Conservation (phyloP, 30 jellyfish, hydroid and myxozoan species). For the Pseudorhiza aurosa region DNA sequence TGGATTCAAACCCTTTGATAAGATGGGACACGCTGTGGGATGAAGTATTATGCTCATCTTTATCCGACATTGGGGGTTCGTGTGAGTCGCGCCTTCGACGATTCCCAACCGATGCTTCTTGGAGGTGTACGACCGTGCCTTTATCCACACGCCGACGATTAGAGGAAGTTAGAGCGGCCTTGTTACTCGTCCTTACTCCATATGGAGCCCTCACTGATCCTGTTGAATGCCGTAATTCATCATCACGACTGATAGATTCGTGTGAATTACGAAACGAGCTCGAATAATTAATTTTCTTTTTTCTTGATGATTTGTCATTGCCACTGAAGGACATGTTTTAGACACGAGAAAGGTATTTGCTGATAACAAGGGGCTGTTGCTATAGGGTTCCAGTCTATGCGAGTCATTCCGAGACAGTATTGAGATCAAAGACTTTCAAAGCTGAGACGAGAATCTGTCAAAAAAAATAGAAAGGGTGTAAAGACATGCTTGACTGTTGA, state of each 20-base stretch:
- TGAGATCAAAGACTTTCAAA: no score
- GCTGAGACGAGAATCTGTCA: no score
- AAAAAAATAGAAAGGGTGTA: no score
- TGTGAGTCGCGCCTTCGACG: constrained; percentile 47
- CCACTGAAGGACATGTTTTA: constrained; percentile 21
- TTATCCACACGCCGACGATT: background rate
- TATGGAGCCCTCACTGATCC: constrained; percentile 80
- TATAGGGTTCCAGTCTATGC: background rate
- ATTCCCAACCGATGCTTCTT: constrained; percentile 49
- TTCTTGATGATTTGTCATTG: constrained; percentile 44
- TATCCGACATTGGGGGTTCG: constrained; percentile 49
- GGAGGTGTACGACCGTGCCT: background rate
- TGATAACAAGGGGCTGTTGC: background rate
- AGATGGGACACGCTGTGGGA: constrained; percentile 70
- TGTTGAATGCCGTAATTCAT: constrained; percentile 83
- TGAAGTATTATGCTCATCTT: constrained; percentile 32
- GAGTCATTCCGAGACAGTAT: background rate
- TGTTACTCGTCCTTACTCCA: constrained; percentile 7
- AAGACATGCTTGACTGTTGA: no score
- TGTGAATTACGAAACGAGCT: constrained; percentile 66
- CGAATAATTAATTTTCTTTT: constrained; percentile 58
- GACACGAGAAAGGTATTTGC: background rate
- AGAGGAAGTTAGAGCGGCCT: constrained; percentile 30
- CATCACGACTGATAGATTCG: constrained; percentile 70
- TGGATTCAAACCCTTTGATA: constrained; percentile 87